These are phyloP conservation scores for Creontiades dilutus DNA, from an alignment of 2,888 invertebrate species.

Conservation along the genomic window DNA sequence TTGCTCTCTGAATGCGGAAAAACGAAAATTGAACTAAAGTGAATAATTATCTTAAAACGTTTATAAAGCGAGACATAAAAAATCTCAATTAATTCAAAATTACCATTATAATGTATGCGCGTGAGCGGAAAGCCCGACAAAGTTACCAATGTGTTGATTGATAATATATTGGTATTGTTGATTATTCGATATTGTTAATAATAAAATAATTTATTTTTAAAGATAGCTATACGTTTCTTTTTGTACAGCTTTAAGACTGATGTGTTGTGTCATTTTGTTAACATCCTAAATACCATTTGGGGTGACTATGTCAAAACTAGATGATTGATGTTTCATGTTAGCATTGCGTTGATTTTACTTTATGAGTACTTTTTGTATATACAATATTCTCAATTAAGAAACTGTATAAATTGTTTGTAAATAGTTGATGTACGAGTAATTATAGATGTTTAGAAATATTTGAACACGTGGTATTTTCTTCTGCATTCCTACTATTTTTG, in stretches of 20 bases:
- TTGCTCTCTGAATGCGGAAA: not conserved
- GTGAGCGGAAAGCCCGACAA: not conserved
- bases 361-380: not conserved
- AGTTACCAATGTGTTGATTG: constrained; percentile 45
- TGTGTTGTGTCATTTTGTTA: constrained; percentile 54
- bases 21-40: not conserved
- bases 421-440: not conserved
- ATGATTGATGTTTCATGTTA: not conserved
- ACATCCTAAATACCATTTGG: not conserved
- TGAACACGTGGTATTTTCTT: not conserved
- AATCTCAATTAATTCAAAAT: not conserved
- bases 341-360: not conserved
- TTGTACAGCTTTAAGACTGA: constrained; percentile 64
- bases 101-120: not conserved
- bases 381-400: not conserved
- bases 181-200: not conserved
- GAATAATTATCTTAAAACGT: not conserved
- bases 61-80: not conserved
- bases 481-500: not conserved
- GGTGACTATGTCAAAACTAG: constrained; percentile 44
- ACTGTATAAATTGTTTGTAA: constrained; percentile 23
- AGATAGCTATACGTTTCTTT: constrained; percentile 29
- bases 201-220: constrained; percentile 24
- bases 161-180: constrained; percentile 25
- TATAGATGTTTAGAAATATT: not conserved